These are phyloP conservation scores for Hydropsyche tenuis DNA, from an alignment of 1,140 invertebrate genomes.

Conservation along the genomic window DNA sequence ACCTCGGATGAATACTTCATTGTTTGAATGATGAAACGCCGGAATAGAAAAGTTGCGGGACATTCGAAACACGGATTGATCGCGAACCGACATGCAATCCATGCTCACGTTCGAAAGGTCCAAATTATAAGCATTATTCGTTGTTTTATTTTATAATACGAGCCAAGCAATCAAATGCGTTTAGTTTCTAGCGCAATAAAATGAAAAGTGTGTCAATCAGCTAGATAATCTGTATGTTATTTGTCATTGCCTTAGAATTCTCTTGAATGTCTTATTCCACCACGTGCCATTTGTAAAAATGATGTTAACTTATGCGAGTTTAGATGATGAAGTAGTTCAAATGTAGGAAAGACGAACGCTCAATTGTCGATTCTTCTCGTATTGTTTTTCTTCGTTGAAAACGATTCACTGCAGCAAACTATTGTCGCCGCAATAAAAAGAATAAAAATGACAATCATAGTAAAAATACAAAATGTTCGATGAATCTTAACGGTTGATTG, in stretches of 20 bases:
- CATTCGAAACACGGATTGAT: no score
- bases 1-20: neutral
- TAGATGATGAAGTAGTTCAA: conserved; percentile 7
- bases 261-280: neutral
- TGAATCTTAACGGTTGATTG: no score
- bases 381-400: no score
- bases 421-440: no score
- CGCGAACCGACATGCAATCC: no score
- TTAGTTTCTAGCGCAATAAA: neutral
- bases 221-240: neutral
- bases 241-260: conserved; percentile 15
- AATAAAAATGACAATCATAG: no score
- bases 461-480: no score
- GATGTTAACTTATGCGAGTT: neutral
- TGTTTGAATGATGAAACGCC: neutral
- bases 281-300: conserved; percentile 13
- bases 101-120: neutral
- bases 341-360: neutral
- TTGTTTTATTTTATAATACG: neutral
- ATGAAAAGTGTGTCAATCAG: neutral
- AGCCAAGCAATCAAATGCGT: neutral
- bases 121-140: neutral
- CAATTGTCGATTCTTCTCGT: neutral
- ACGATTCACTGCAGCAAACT: no score
- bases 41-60: no score